A percentile compares a stretch with the other conserved stretches of the same genome.
These are phyloP conservation scores for Strigamia crassipes DNA, from an alignment of 2,888 invertebrate species.

Conservation along the genomic window DNA sequence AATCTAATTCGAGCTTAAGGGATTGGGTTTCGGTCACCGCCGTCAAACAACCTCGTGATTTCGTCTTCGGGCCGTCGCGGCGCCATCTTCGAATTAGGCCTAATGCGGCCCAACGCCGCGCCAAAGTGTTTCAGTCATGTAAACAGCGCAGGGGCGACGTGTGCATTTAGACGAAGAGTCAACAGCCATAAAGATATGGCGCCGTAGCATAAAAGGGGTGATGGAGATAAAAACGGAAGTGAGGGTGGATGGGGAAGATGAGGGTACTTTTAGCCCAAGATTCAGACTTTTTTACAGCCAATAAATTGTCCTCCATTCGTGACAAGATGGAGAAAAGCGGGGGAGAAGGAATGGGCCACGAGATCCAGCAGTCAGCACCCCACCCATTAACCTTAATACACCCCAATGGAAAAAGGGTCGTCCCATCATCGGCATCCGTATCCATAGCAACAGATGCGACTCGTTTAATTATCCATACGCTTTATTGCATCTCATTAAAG, in stretches of 20 bases:
- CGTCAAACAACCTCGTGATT: not conserved
- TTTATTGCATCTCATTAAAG: conserved; percentile 22
- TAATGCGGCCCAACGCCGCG: not conserved
- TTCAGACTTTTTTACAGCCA: conserved; percentile 30
- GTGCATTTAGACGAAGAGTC: not conserved
- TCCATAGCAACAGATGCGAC: conserved; percentile 21
- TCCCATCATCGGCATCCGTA: conserved; percentile 8
- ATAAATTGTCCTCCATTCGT: conserved; percentile 19
- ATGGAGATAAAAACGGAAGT: conserved; percentile 35
- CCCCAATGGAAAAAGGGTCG: conserved; percentile 19
- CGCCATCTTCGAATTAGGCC: conserved; percentile 7
- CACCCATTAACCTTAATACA: conserved; percentile 37
- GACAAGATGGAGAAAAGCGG: conserved; percentile 34
- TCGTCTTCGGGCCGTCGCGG: not conserved
- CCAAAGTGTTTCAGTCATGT: not conserved
- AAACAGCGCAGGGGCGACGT: not conserved
- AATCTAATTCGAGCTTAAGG: not conserved
- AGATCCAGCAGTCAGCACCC: not conserved
- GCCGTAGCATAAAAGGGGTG: not conserved
- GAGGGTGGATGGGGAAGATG: not conserved
- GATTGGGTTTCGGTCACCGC: not conserved
- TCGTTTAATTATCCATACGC: conserved; percentile 27
- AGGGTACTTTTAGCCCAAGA: conserved; percentile 10
- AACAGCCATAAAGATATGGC: conserved; percentile 39
- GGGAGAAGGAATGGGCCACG: not conserved